These are phyloP conservation scores for Cantharis rustica DNA, from an alignment of 2,888 invertebrate genomes.

Conservation along the genomic window DNA sequence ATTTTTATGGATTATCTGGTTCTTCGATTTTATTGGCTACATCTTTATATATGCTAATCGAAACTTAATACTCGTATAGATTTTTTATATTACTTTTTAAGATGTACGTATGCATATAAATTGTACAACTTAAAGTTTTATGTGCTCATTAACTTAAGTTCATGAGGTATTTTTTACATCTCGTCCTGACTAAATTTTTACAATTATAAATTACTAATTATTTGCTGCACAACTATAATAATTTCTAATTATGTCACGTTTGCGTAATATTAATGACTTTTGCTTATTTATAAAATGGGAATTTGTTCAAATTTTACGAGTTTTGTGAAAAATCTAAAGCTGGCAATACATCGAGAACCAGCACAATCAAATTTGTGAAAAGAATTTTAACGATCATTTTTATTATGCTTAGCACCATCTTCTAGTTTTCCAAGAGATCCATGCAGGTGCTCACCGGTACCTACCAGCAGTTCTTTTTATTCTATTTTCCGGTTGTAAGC, in stretches of 20 bases:
- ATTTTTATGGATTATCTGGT: not conserved
- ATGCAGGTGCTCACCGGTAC: not conserved
- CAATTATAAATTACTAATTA: not conserved
- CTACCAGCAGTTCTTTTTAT: not conserved
- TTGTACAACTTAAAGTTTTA: constrained; percentile 40
- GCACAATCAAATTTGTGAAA: not conserved
- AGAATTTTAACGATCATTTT: not conserved
- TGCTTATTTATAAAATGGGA: not conserved
- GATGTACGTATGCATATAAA: not conserved
- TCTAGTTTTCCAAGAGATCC: not conserved
- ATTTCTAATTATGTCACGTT: not conserved
- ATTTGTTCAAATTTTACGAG: too few relatives aligned
- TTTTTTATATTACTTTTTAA: constrained; percentile 2
- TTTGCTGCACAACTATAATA: not conserved
- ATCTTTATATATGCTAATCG: not conserved
- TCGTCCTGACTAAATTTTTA: not conserved
- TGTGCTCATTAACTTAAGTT: constrained; percentile 31
- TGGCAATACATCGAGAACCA: not conserved
- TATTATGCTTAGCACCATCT: not conserved
- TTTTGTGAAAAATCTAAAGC: not conserved
- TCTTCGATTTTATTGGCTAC: not conserved
- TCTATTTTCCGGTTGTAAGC: not conserved
- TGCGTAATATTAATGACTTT: not conserved
- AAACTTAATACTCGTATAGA: not conserved
- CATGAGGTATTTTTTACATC: not conserved